Conservation (phyloP, 2,888 invertebrate genomes). For the Osedax fenrisi region DNA sequence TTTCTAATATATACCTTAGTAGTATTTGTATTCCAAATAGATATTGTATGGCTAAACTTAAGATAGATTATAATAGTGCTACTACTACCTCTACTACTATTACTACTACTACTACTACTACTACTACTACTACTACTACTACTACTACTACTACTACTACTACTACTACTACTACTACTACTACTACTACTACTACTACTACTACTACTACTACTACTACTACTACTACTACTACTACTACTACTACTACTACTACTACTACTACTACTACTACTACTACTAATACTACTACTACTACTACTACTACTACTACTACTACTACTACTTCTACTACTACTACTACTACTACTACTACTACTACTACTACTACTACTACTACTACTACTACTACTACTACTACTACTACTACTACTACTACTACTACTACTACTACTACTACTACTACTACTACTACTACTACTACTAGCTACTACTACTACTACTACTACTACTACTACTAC, state of each 20-base stretch:
- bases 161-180: background rate
- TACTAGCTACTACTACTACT: background rate
- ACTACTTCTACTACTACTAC: background rate
- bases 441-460: background rate
- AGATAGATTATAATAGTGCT: background rate
- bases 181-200: background rate
- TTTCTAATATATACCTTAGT: no score
- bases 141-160: background rate
- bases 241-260: background rate
- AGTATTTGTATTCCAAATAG: no score
- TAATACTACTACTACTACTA: background rate
- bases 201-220: background rate
- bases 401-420: background rate
- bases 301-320: background rate
- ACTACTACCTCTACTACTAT: background rate
- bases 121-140: background rate
- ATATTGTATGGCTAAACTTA: no score
- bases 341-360: background rate
- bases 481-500: background rate
- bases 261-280: background rate
- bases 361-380: background rate
- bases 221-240: background rate
- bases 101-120: background rate
- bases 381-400: background rate
- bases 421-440: background rate